A percentile compares a stretch with the other conserved stretches of the same genome.
Conservation (phyloP, 2,888 invertebrate genomes). For the Hydrotaea diabolus region DNA sequence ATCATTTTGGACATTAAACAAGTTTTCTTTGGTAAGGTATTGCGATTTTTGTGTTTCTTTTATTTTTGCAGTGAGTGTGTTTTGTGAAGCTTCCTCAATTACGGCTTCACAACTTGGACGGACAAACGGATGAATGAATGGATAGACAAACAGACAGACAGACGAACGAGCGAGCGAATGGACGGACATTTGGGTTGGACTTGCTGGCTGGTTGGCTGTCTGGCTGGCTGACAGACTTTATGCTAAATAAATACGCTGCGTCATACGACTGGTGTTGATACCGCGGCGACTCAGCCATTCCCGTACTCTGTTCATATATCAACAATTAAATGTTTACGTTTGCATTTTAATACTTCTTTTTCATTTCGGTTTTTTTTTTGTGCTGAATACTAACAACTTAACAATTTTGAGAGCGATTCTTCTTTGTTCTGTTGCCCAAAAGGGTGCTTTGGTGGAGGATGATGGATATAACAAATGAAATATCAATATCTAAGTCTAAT, state of each 20-base stretch:
- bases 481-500: no score
- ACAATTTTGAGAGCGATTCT: neutral
- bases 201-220: neutral
- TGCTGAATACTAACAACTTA: conserved; percentile 31
- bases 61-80: neutral
- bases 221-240: conserved; percentile 31
- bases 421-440: neutral
- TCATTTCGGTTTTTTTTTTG: neutral
- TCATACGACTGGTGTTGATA: conserved; percentile 20
- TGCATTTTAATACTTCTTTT: conserved; percentile 49
- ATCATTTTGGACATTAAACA: conserved; percentile 29
- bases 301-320: conserved; percentile 31
- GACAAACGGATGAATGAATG: neutral
- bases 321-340: conserved; percentile 62
- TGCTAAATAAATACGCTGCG: conserved; percentile 40
- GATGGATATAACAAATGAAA: no score
- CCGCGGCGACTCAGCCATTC: conserved; percentile 11
- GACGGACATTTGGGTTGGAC: conserved; percentile 22
- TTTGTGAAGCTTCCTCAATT: conserved; percentile 30
- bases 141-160: neutral
- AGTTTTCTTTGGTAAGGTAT: conserved; percentile 1
- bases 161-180: neutral
- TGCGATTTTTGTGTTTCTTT: neutral
- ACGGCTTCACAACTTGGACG: conserved; percentile 7
- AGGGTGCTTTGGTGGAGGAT: neutral